Evolutionary conservation across 1,140 invertebrate species (phyloP).

Genomic region (Oedothorax gibbosus): DNA sequence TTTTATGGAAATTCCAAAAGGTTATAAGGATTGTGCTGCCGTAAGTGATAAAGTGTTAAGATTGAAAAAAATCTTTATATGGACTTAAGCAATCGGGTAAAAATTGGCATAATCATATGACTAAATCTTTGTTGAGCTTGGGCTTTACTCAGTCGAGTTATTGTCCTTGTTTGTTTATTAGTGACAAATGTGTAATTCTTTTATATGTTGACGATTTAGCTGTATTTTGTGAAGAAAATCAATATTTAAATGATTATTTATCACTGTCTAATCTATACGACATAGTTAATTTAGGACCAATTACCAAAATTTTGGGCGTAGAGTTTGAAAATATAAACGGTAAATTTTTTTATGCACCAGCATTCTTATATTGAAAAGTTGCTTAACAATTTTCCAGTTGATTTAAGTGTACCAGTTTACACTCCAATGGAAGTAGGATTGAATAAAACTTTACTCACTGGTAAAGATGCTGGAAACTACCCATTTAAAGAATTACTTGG

Average conservation of each 20-base stretch:
- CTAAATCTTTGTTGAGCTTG: not conserved
- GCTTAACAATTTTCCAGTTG: not conserved
- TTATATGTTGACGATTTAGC: not conserved
- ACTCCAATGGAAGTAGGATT: not conserved
- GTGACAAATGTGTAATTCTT: not conserved
- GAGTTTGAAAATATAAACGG: not conserved
- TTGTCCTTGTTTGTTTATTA: not conserved
- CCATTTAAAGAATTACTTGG: not conserved
- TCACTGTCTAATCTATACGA: not conserved
- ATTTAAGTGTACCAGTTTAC: not conserved
- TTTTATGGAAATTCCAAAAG: not conserved
- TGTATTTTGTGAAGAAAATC: not conserved
- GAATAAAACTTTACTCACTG: not conserved
- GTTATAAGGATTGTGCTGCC: not conserved
- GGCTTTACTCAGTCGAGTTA: not conserved
- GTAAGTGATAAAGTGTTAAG: not conserved
- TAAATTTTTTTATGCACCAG: not conserved
- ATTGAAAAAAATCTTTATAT: conserved; percentile 2
- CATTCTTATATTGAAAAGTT: not conserved
- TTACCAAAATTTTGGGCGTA: no score
- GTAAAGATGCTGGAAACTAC: not conserved
- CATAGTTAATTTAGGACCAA: no score
- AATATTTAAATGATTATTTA: not conserved
- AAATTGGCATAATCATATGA: not conserved
- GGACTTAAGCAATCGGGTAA: not conserved